Conservation (phyloP, 92 coral and sea anemone species). For the Isaurus tuberculatus region DNA sequence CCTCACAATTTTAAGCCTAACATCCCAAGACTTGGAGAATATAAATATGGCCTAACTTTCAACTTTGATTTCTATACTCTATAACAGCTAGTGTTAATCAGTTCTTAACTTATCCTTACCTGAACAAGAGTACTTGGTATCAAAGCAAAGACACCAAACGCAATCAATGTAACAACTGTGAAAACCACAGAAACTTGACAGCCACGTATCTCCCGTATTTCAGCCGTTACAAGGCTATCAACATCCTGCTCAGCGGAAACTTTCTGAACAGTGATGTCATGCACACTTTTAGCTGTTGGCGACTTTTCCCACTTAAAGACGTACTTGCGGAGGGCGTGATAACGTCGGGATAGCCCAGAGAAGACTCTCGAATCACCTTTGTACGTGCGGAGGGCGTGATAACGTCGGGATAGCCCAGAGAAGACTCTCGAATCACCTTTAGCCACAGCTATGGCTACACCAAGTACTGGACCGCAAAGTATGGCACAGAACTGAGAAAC, state of each 20-base stretch:
- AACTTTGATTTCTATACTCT: too few species aligned
- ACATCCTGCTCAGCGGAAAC: neutral
- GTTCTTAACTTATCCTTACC: neutral
- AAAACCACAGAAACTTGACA: slow-evolving; percentile 37
- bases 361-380: slow-evolving; percentile 11
- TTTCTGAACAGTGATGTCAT: slow-evolving; percentile 22
- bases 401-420: neutral
- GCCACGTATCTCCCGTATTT: slow-evolving; percentile 28
- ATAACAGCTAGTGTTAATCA: too few species aligned
- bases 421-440: slow-evolving; percentile 11
- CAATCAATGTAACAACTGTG: slow-evolving; percentile 29
- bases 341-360: neutral
- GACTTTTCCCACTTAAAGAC: neutral
- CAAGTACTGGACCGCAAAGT: slow-evolving; percentile 34
- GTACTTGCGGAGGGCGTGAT: neutral
- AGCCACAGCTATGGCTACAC: slow-evolving; percentile 17
- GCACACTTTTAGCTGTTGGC: neutral
- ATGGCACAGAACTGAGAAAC: slow-evolving; percentile 39
- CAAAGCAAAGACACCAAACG: slow-evolving; percentile 26
- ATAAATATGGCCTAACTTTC: too few species aligned
- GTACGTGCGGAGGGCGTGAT: too few species aligned
- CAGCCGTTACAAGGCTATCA: neutral
- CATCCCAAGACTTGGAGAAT: too few species aligned
- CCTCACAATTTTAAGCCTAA: too few species aligned
- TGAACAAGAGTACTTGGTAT: slow-evolving; percentile 17